A percentile compares a stretch with the other conserved stretches of the same genome.
These are phyloP conservation scores for Acronicta leporina DNA, from an alignment of 2,888 invertebrate genomes.

Conservation along the genomic window DNA sequence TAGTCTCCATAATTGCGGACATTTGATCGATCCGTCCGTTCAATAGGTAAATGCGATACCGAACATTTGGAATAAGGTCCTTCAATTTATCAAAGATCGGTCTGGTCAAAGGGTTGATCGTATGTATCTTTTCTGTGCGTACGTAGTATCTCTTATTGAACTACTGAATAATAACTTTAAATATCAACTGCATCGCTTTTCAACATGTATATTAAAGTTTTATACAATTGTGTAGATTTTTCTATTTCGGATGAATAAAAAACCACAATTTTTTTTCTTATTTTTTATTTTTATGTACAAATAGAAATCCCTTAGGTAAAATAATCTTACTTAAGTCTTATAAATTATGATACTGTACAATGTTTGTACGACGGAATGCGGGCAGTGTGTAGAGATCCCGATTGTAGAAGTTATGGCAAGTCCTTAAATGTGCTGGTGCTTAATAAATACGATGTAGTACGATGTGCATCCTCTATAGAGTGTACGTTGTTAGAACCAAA, in stretches of 20 bases:
- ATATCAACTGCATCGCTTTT: no score
- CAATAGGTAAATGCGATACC: no score
- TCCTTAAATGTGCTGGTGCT: constrained; percentile 57
- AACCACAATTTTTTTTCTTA: constrained; percentile 54
- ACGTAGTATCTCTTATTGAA: no score
- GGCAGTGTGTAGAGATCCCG: constrained; percentile 78
- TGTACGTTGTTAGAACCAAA: constrained; percentile 39
- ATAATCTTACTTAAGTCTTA: constrained; percentile 82
- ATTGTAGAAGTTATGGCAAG: constrained; percentile 65
- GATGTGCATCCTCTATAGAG: constrained; percentile 49
- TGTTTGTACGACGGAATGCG: constrained; percentile 73
- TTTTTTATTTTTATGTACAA: constrained; percentile 84
- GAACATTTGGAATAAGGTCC: no score
- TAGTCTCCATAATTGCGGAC: no score
- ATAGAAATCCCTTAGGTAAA: constrained; percentile 81
- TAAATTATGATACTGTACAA: constrained; percentile 76
- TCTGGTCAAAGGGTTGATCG: no score
- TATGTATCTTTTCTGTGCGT: no score
- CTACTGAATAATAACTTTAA: no score
- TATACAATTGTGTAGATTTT: no score
- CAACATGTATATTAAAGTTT: no score
- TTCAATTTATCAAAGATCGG: no score
- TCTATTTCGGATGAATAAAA: constrained; percentile 2
- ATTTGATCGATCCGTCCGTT: no score
- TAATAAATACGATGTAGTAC: constrained; percentile 63